These are phyloP conservation scores for Cryptus viduatorius DNA, from an alignment of 2,888 invertebrate genomes.

Conservation along the genomic window DNA sequence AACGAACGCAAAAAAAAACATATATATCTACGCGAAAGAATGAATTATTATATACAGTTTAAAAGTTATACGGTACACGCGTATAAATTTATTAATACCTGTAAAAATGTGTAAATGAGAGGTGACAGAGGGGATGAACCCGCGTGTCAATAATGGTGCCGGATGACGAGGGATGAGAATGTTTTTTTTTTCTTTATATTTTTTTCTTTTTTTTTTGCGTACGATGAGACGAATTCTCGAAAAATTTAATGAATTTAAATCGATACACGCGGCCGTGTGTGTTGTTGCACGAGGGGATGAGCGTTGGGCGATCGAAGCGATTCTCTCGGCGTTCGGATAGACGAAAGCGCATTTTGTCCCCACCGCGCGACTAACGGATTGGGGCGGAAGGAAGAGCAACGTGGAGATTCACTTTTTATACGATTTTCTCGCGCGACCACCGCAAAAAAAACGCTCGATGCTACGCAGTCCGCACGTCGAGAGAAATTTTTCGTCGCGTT, in stretches of 20 bases:
- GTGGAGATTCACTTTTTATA: slow-evolving; percentile 77
- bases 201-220: neutral
- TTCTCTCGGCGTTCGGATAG: slow-evolving; percentile 39
- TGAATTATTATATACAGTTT: slow-evolving; percentile 32
- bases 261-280: slow-evolving; percentile 23
- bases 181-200: neutral
- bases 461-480: slow-evolving; percentile 26
- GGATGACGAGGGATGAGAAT: slow-evolving; percentile 20
- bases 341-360: slow-evolving; percentile 45
- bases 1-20: neutral
- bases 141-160: slow-evolving; percentile 18
- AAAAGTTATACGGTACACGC: neutral
- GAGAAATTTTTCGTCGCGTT: slow-evolving; percentile 29
- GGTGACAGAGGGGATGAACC: slow-evolving; percentile 15
- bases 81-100: slow-evolving; percentile 1
- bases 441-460: slow-evolving; percentile 35
- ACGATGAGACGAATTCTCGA: slow-evolving; percentile 24
- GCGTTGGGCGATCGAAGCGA: slow-evolving; percentile 35
- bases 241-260: slow-evolving; percentile 44
- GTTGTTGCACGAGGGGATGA: neutral
- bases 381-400: slow-evolving; percentile 24
- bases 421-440: slow-evolving; percentile 69
- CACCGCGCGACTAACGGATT: slow-evolving; percentile 45
- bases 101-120: slow-evolving; percentile 28
- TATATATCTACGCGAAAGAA: neutral